Evolutionary conservation across 2,888 invertebrate species (phyloP).

Genomic region (Drosophila anomalata): DNA sequence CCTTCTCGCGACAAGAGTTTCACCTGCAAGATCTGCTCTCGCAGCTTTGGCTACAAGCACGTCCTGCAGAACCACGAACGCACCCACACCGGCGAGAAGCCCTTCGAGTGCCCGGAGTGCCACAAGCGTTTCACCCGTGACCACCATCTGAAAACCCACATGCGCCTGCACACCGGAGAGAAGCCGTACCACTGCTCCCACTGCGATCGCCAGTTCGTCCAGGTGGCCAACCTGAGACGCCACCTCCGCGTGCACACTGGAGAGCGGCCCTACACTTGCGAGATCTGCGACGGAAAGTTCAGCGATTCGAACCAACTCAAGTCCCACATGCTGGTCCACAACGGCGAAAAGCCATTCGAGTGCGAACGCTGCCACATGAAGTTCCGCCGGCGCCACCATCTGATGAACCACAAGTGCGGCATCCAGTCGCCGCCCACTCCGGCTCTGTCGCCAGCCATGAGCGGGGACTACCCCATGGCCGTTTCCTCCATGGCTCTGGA

Average conservation of each 20-base stretch:
- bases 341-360: constrained; percentile 94
- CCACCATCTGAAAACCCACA: constrained; percentile 96
- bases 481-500: constrained; percentile 66
- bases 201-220: constrained; percentile 96
- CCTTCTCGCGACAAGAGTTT: constrained; percentile 91
- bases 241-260: constrained; percentile 96
- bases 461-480: constrained; percentile 75
- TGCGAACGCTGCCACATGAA: constrained; percentile 91
- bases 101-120: constrained; percentile 95
- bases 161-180: constrained; percentile 96
- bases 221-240: constrained; percentile 95
- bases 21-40: constrained; percentile 93
- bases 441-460: constrained; percentile 81
- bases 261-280: constrained; percentile 94
- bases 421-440: constrained; percentile 82
- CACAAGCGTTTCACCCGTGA: constrained; percentile 96
- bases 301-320: constrained; percentile 96
- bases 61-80: constrained; percentile 97
- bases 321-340: constrained; percentile 94
- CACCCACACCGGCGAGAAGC: constrained; percentile 97
- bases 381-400: constrained; percentile 93
- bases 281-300: constrained; percentile 93
- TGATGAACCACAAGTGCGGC: constrained; percentile 93
- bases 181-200: constrained; percentile 96
- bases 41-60: constrained; percentile 97